Conservation (phyloP, 1,140 invertebrate species). For the Stratiolaelaps scimitus region DNA sequence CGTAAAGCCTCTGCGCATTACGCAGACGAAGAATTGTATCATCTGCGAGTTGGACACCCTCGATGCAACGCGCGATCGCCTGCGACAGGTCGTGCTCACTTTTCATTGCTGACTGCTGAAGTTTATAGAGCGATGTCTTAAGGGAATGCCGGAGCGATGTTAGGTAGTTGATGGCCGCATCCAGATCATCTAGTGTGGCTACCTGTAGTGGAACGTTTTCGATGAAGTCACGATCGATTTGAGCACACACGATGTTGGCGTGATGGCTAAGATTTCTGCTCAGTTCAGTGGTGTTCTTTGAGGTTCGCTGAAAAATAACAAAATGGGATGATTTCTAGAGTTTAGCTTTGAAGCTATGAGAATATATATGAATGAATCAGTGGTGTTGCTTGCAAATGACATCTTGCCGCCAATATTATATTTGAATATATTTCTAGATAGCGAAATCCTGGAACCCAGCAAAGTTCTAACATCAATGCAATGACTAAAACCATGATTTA, state of each 20-base stretch:
- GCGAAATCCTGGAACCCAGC: too few relatives aligned
- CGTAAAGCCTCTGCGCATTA: neutral
- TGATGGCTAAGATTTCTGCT: slow-evolving; percentile 8
- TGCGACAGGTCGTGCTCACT: slow-evolving; percentile 9
- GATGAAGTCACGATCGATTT: neutral
- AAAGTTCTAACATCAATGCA: too few relatives aligned
- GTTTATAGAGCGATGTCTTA: neutral
- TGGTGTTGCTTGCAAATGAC: too few relatives aligned
- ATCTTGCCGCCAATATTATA: too few relatives aligned
- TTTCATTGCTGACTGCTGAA: neutral
- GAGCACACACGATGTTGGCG: neutral
- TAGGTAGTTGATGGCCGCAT: neutral
- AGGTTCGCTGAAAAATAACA: slow-evolving; percentile 22
- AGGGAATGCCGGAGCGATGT: neutral
- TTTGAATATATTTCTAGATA: too few relatives aligned
- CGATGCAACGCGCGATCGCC: neutral
- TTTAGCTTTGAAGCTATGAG: too few relatives aligned
- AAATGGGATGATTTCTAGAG: too few relatives aligned
- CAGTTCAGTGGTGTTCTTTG: slow-evolving; percentile 10
- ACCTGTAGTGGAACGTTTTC: slow-evolving; percentile 15
- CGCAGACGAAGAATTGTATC: slow-evolving; percentile 2
- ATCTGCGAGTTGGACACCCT: neutral
- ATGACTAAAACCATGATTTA: too few relatives aligned
- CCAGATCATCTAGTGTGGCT: neutral
- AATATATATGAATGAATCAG: too few relatives aligned